A percentile compares a stretch with the other conserved stretches of the same genome.
phyloP scores from a whole-genome alignment of 2,797 vertebrate genomes.

The Anas bahamensis region DNA sequence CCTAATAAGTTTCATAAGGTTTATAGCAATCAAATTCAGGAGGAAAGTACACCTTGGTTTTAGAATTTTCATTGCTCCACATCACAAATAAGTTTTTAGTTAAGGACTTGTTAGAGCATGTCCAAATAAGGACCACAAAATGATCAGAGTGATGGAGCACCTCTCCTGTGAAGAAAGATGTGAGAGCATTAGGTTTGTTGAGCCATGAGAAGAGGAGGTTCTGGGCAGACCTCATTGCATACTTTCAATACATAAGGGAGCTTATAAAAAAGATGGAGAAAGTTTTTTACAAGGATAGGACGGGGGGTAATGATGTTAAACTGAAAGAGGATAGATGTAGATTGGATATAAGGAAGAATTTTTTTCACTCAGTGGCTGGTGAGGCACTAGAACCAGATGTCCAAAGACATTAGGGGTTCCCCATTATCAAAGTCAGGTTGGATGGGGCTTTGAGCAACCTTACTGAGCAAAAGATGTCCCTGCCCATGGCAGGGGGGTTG shows the following conservation, averaged over 20 bases:
- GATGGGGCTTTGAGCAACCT: neutral
- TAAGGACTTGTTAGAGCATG: neutral
- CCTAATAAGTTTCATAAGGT: neutral
- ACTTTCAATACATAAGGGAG: neutral
- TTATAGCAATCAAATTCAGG: neutral
- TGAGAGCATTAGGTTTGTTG: neutral
- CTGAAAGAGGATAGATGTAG: neutral
- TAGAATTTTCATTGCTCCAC: neutral
- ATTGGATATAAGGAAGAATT: neutral
- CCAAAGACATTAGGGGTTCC: neutral
- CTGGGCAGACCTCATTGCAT: neutral
- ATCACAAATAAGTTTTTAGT: neutral
- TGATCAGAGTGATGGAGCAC: neutral
- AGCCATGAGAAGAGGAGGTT: neutral
- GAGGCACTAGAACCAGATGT: neutral
- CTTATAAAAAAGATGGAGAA: neutral
- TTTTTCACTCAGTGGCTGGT: neutral
- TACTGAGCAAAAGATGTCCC: neutral
- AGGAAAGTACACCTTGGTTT: neutral
- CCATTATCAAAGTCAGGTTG: neutral
- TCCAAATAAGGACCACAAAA: neutral
- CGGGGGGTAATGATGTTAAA: neutral
- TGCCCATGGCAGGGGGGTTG: neutral
- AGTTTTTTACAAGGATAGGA: neutral
- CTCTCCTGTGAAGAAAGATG: neutral